Evolutionary conservation across 2,888 invertebrate species (phyloP), one percentile per base, ranked within the genome.

Genomic region (Diaphora mendica): DNA sequence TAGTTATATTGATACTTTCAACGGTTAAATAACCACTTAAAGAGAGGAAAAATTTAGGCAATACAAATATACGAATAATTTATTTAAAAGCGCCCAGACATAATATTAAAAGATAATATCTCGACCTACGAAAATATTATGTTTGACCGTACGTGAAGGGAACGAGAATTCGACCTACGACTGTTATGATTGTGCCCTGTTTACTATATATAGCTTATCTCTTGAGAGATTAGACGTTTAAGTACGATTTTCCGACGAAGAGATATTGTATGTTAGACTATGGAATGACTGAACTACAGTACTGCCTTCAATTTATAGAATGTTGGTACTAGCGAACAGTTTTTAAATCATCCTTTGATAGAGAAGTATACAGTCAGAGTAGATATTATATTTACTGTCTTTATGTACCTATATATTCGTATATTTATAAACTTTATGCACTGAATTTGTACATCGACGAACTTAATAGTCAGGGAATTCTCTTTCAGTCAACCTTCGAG

Each of bases 81-180:
- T 72, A 74, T 73, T 72, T 66, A 51, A 73, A 51, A 68, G 59
- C 42, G 70, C 65, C 76, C 83, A 82, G 83, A 82, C 85, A 83
- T 83, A 88, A 90, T 93, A 92, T 92, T 91, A 90, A 91, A 92
- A 87, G 91, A 93, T 91, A 93, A 93, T 91, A 93, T 92, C 89
- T 87, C 85, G 80, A 84, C 79, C 86, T 89, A 88, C 85, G 87
- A 92, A 91, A 93, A 93, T 92, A 93, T 93, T 91, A 90, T 91
- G 92, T 91, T 62, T 91, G 89, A 89, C 77, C 88, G 81, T 78
- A 80, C 84, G 87, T 85, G 76, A 74, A 79, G 72, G 65, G 48
- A 72, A 80, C 77, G 78, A 76, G 83, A 83, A 82, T 83, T 85
- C 85, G 88, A 85, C 2, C 80, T 84, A 80, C 81, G 74, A 75